A percentile compares a stretch with the other conserved stretches of the same genome.
Conservation (phyloP, 2,797 vertebrate species). For the Tauraco hartlaubi region DNA sequence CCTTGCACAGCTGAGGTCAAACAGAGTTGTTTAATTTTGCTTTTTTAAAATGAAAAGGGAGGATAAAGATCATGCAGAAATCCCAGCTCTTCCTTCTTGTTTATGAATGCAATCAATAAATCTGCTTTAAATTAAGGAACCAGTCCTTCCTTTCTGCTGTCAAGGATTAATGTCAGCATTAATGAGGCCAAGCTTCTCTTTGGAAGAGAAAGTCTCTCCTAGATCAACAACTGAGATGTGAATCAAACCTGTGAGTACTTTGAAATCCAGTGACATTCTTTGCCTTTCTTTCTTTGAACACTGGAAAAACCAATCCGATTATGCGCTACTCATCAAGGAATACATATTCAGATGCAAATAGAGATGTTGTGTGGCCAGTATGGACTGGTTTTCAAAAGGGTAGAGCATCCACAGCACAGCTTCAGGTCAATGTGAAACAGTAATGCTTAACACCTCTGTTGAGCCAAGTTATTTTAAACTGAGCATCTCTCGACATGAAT, state of each 20-base stretch:
- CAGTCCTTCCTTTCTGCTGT: conserved; percentile 1
- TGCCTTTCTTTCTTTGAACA: neutral
- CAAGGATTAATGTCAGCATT: conserved; percentile 33
- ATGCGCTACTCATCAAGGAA: neutral
- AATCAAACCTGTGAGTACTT: neutral
- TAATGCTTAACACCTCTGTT: neutral
- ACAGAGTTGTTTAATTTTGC: neutral
- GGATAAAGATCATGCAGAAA: conserved; percentile 11
- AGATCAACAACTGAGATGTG: neutral
- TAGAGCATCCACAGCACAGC: neutral
- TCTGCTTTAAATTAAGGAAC: conserved; percentile 41
- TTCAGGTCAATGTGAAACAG: neutral
- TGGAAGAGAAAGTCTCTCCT: neutral
- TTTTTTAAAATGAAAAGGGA: neutral
- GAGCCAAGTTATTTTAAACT: neutral
- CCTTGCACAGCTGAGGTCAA: neutral
- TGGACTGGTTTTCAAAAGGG: neutral
- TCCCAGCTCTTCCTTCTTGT: conserved; percentile 2
- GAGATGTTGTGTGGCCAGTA: neutral
- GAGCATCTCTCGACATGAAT: neutral
- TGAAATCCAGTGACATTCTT: neutral
- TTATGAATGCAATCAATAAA: conserved; percentile 29
- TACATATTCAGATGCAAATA: neutral
- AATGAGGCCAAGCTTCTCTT: conserved; percentile 27
- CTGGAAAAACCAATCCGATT: neutral